Percentiles rank a stretch among this genome's conserved stretches.
phyloP scores from a whole-genome alignment of 2,888 invertebrate genomes.

The Eilema sororculum region DNA sequence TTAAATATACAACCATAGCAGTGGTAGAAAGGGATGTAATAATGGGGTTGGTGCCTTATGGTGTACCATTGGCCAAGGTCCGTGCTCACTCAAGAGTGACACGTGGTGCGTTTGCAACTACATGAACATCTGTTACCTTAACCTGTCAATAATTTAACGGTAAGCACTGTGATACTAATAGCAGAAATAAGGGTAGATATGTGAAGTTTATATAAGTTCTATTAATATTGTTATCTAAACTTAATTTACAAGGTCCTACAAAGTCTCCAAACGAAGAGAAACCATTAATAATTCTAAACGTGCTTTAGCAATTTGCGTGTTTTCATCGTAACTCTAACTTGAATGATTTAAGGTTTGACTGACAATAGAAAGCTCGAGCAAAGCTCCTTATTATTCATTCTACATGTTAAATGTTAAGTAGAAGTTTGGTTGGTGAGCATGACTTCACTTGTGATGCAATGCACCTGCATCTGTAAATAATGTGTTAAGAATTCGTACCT shows the following conservation, averaged over 20 bases:
- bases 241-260: not conserved
- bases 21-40: slow-evolving; percentile 64
- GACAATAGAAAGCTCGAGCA: slow-evolving; percentile 3
- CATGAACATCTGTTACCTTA: slow-evolving; percentile 74
- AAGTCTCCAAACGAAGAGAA: not conserved
- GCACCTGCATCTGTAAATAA: not conserved
- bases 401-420: not conserved
- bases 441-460: not conserved
- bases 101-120: slow-evolving; percentile 70
- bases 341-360: slow-evolving; percentile 11
- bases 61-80: slow-evolving; percentile 68
- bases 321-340: slow-evolving; percentile 10
- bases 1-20: slow-evolving; percentile 49
- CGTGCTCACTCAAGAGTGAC: slow-evolving; percentile 82
- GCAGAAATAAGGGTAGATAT: not conserved
- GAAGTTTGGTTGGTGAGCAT: not conserved
- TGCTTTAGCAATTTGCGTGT: slow-evolving; percentile 34
- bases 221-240: not conserved
- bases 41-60: slow-evolving; percentile 73
- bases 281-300: slow-evolving; percentile 1
- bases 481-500: not conserved
- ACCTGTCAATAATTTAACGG: slow-evolving; percentile 41
- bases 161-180: slow-evolving; percentile 10
- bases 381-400: not conserved
- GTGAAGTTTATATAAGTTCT: not conserved